A percentile compares a stretch with the other conserved stretches of the same genome.
Conservation (phyloP, 2,888 invertebrate species). For the Tanytarsus gracilentus region DNA sequence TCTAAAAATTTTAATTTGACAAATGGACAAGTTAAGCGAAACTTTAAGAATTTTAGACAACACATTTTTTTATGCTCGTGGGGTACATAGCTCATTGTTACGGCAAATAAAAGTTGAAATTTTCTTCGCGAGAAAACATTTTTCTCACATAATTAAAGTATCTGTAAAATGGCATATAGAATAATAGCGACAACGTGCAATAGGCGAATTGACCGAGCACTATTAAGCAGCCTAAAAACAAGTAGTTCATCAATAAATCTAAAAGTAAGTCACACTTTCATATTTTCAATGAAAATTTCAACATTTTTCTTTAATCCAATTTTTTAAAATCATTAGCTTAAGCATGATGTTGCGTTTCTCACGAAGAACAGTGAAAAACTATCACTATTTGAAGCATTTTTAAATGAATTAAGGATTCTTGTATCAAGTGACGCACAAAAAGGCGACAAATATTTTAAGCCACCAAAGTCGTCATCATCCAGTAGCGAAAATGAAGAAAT, state of each 20-base stretch:
- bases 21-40: no score
- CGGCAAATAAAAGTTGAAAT: no score
- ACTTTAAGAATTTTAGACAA: no score
- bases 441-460: slow-evolving; percentile 85
- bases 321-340: slow-evolving; percentile 35
- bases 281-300: neutral
- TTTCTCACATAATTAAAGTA: neutral
- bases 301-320: slow-evolving; percentile 30
- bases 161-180: slow-evolving; percentile 18
- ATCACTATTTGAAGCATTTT: slow-evolving; percentile 49
- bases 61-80: no score
- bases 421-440: slow-evolving; percentile 72
- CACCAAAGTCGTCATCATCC: slow-evolving; percentile 37
- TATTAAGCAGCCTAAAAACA: neutral
- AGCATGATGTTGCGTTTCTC: slow-evolving; percentile 37
- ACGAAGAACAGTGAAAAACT: slow-evolving; percentile 43
- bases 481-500: slow-evolving; percentile 41
- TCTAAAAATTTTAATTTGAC: no score
- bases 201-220: neutral
- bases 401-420: slow-evolving; percentile 54
- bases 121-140: no score
- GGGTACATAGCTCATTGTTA: no score
- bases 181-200: slow-evolving; percentile 17
- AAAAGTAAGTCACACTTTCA: slow-evolving; percentile 13
- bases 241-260: neutral